Evolutionary conservation across 1,140 invertebrate genomes (phyloP).

Genomic region (Eriosoma lanigerum): DNA sequence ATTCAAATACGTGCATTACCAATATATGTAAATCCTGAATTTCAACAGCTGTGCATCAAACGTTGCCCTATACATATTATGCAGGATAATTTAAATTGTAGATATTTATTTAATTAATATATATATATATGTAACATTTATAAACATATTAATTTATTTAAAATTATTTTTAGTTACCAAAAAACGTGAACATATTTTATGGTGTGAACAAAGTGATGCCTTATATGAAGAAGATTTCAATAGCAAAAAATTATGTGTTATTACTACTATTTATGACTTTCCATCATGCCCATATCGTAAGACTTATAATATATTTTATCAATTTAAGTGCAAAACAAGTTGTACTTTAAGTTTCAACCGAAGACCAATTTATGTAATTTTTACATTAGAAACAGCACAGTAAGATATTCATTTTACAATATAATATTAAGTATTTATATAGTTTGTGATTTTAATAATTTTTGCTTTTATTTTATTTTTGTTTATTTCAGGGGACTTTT

Average conservation of each 20-base stretch:
- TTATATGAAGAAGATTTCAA: slow-evolving; percentile 61
- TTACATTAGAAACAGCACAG: slow-evolving; percentile 70
- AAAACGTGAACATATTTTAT: slow-evolving; percentile 62
- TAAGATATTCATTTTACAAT: slow-evolving; percentile 56
- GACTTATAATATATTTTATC: slow-evolving; percentile 63
- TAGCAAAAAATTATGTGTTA: slow-evolving; percentile 60
- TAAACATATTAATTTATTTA: background rate
- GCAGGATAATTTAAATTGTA: slow-evolving; percentile 42
- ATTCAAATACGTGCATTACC: slow-evolving; percentile 62
- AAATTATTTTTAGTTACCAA: slow-evolving; percentile 25
- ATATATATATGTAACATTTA: too few relatives aligned
- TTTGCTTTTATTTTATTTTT: too few relatives aligned
- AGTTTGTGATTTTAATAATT: too few relatives aligned
- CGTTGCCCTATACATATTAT: slow-evolving; percentile 63
- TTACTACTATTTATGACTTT: slow-evolving; percentile 16
- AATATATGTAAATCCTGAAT: slow-evolving; percentile 64
- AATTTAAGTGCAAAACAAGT: slow-evolving; percentile 79
- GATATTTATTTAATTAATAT: background rate
- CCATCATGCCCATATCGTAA: slow-evolving; percentile 22
- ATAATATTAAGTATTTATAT: background rate
- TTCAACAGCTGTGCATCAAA: slow-evolving; percentile 63
- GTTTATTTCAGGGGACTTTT: slow-evolving; percentile 61
- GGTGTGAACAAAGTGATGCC: slow-evolving; percentile 62
- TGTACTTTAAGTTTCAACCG: slow-evolving; percentile 78
- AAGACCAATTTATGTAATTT: slow-evolving; percentile 72